phyloP scores from a whole-genome alignment of 2,113 vertebrate genomes.

The Gallinago jamesoni region DNA sequence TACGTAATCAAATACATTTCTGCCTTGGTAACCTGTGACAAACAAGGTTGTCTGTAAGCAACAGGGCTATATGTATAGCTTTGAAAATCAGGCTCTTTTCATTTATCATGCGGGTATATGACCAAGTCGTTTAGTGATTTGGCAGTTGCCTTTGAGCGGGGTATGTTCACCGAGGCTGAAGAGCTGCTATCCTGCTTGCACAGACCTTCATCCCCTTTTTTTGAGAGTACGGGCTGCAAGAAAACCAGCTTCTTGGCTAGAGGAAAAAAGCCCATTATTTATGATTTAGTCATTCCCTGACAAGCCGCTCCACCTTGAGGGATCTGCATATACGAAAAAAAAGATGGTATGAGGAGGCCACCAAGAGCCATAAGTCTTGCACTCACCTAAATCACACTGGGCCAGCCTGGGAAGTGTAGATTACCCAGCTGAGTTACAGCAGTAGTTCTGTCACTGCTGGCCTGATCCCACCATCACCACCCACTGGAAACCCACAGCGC shows the following conservation, averaged over 20 bases:
- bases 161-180: not conserved
- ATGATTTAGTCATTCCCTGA: not conserved
- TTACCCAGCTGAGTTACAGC: not conserved
- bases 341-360: not conserved
- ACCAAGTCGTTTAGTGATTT: not conserved
- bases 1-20: not conserved
- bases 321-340: not conserved
- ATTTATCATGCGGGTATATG: not conserved
- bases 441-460: not conserved
- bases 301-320: not conserved
- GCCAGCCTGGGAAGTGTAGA: not conserved
- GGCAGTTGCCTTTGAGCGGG: not conserved
- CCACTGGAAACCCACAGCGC: not conserved
- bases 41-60: not conserved
- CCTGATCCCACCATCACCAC: not conserved
- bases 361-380: not conserved
- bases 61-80: rapidly evolving
- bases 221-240: not conserved
- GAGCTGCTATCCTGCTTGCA: not conserved
- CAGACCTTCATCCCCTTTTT: not conserved
- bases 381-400: not conserved
- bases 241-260: not conserved
- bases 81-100: not conserved
- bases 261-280: not conserved
- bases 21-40: not conserved